Conservation (phyloP, 2,888 invertebrate species). For the Brachyopa scutellaris region DNA sequence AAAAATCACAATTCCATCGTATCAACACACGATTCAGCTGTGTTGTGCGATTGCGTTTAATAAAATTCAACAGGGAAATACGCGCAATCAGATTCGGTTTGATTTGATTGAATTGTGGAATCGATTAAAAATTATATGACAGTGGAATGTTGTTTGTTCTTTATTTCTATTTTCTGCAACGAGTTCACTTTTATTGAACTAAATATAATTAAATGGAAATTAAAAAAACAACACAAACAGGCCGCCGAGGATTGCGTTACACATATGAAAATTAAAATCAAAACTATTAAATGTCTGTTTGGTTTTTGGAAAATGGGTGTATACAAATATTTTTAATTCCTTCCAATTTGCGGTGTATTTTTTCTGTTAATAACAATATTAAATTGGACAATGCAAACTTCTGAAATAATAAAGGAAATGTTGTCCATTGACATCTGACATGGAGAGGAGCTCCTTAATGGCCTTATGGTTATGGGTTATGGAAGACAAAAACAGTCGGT, state of each 20-base stretch:
- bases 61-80: too few species aligned
- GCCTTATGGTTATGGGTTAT: too few species aligned
- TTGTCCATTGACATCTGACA: too few species aligned
- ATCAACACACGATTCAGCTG: too few species aligned
- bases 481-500: too few species aligned
- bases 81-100: neutral
- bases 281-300: neutral
- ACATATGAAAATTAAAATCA: neutral
- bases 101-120: conserved; percentile 18
- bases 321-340: neutral
- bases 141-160: conserved; percentile 5
- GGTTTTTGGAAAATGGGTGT: neutral
- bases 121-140: conserved; percentile 36
- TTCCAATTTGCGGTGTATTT: neutral
- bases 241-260: neutral
- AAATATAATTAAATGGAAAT: conserved; percentile 18
- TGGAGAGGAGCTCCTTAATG: too few species aligned
- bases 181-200: conserved; percentile 1
- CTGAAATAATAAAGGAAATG: too few species aligned
- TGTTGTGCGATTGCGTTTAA: too few species aligned
- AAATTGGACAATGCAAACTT: too few species aligned
- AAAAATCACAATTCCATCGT: neutral
- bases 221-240: neutral
- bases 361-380: too few species aligned
- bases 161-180: neutral